Evolutionary conservation across 1,140 invertebrate species (phyloP).

Genomic region (Apis cerana): DNA sequence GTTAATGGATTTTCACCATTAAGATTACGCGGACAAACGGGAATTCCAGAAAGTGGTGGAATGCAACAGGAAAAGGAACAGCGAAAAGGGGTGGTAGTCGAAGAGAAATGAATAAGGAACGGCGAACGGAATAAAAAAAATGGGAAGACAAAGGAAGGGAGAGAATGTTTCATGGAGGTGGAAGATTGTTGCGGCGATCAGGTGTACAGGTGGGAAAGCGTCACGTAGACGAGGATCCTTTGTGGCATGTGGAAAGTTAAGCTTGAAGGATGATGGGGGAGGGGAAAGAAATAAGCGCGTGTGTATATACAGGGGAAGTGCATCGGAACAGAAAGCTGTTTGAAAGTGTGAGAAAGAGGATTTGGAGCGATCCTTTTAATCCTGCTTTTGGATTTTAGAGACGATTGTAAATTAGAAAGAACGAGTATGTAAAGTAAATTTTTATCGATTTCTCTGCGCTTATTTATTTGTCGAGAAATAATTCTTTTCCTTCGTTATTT

Average conservation of each 20-base stretch:
- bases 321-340: not conserved
- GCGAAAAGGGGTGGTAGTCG: not conserved
- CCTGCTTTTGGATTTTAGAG: not conserved
- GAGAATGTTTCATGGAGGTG: slow-evolving; percentile 58
- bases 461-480: too few relatives aligned
- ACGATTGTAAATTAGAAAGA: not conserved
- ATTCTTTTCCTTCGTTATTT: too few relatives aligned
- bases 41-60: not conserved
- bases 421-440: too few relatives aligned
- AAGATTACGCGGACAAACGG: slow-evolving; percentile 34
- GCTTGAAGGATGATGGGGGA: slow-evolving; percentile 11
- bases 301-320: not conserved
- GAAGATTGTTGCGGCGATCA: slow-evolving; percentile 51
- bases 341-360: not conserved
- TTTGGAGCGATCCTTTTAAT: not conserved
- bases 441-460: too few relatives aligned
- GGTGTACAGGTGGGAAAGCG: slow-evolving; percentile 10
- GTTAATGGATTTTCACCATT: slow-evolving; percentile 47
- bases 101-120: slow-evolving; percentile 43
- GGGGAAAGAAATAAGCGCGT: not conserved
- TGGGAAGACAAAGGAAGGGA: slow-evolving; percentile 22
- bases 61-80: too few relatives aligned
- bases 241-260: not conserved
- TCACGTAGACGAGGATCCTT: slow-evolving; percentile 25
- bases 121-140: slow-evolving; percentile 36